Percentiles rank a stretch among this genome's conserved stretches.
These are phyloP conservation scores for Carcharodon carcharias DNA, from an alignment of 2,797 vertebrate species.

Conservation along the genomic window DNA sequence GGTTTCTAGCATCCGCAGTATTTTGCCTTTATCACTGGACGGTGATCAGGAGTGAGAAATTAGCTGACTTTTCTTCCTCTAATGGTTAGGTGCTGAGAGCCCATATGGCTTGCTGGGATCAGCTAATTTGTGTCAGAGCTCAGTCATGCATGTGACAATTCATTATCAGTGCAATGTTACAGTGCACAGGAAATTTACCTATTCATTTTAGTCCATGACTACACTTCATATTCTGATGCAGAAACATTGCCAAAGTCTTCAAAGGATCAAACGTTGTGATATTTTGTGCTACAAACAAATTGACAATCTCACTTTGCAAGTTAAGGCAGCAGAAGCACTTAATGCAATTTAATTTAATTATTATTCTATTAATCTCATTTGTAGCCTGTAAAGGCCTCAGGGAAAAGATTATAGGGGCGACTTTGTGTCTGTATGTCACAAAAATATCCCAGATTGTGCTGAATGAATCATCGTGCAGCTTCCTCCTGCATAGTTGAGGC, in stretches of 20 bases:
- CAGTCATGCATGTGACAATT: neutral
- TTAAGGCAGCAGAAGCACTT: constrained; percentile 36
- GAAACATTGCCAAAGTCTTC: neutral
- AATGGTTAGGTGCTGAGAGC: neutral
- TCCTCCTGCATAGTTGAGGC: constrained; percentile 27
- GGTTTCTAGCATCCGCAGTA: too few species aligned
- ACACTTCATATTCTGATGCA: neutral
- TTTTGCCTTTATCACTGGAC: too few species aligned
- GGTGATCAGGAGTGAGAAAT: neutral
- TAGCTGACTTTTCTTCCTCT: neutral
- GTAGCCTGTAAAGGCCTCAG: constrained; percentile 32
- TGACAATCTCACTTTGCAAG: constrained; percentile 38
- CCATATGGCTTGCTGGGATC: neutral
- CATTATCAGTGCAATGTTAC: neutral
- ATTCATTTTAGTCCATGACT: neutral
- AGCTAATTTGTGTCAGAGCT: neutral
- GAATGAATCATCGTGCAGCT: constrained; percentile 38
- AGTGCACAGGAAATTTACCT: neutral
- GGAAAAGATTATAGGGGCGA: constrained; percentile 41
- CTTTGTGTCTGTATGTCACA: constrained; percentile 42
- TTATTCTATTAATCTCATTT: constrained; percentile 40
- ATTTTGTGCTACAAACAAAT: constrained; percentile 34
- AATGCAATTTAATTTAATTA: constrained; percentile 43
- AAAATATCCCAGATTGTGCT: constrained; percentile 38
- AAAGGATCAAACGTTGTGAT: neutral